Evolutionary conservation across 2,797 vertebrate species (phyloP).

Genomic region (Poeciliopsis infans): DNA sequence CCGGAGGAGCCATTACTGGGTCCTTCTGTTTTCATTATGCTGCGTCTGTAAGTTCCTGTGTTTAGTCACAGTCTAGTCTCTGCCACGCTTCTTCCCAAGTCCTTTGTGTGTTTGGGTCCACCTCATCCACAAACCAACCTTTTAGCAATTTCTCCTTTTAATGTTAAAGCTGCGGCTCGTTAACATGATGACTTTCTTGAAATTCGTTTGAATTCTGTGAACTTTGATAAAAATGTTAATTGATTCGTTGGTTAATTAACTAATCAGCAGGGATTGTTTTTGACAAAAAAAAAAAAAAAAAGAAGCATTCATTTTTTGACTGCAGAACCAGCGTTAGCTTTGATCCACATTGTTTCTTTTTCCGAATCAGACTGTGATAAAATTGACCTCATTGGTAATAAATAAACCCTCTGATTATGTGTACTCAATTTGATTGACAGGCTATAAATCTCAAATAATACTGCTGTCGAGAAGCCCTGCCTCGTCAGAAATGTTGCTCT

Average conservation of each 20-base stretch:
- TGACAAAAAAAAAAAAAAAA: too few species aligned
- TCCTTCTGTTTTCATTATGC: not conserved
- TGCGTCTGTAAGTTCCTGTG: not conserved
- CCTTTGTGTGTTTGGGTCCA: not conserved
- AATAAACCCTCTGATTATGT: not conserved
- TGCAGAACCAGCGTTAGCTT: not conserved
- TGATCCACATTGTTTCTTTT: not conserved
- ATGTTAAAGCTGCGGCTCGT: not conserved
- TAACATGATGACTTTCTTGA: not conserved
- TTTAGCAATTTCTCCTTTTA: not conserved
- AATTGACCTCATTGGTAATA: not conserved
- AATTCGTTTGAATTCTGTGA: not conserved
- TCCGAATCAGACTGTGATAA: not conserved
- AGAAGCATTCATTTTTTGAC: not conserved
- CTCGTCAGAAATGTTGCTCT: not conserved
- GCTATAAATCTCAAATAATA: not conserved
- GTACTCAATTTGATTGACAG: not conserved
- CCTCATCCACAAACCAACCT: not conserved
- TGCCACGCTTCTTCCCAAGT: not conserved
- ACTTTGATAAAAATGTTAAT: not conserved
- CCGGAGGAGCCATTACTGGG: not conserved
- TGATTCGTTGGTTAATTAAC: too few species aligned
- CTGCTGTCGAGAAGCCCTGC: not conserved
- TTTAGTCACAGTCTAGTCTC: not conserved
- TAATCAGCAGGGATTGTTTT: too few species aligned